Evolutionary conservation across 2,888 invertebrate genomes (phyloP).

Genomic region (Smittia aterrima): DNA sequence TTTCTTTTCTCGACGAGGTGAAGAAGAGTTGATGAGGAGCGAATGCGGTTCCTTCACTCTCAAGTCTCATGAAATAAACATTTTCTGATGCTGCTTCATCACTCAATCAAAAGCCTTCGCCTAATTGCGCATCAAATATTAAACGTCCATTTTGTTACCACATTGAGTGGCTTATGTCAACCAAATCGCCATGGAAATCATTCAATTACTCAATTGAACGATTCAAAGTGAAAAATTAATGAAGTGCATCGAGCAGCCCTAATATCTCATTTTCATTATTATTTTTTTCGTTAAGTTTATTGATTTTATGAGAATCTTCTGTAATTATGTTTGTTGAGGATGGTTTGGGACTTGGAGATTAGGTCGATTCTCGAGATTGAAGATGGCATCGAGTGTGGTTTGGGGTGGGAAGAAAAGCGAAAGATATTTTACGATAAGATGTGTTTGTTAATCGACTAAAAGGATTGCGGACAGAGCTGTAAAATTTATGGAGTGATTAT

Average conservation of each 20-base stretch:
- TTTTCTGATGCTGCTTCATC: too few relatives aligned
- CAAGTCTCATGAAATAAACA: too few relatives aligned
- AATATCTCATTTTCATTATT: too few relatives aligned
- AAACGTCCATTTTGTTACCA: neutral
- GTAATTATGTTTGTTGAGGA: constrained; percentile 35
- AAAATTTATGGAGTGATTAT: constrained; percentile 29
- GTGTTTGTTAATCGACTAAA: neutral
- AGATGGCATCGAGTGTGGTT: neutral
- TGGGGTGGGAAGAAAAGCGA: neutral
- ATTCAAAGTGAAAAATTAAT: too few relatives aligned
- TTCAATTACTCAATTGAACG: too few relatives aligned
- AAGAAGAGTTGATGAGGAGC: too few relatives aligned
- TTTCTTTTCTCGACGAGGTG: too few relatives aligned
- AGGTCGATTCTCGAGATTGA: neutral
- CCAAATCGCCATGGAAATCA: too few relatives aligned
- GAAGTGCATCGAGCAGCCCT: too few relatives aligned
- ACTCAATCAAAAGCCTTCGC: constrained; percentile 1
- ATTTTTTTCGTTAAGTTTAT: too few relatives aligned
- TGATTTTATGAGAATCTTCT: constrained; percentile 24
- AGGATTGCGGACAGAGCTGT: neutral
- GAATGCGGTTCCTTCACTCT: too few relatives aligned
- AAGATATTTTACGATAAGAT: constrained; percentile 12
- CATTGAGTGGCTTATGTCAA: too few relatives aligned
- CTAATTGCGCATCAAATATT: constrained; percentile 38
- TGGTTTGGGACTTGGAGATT: neutral